Evolutionary conservation across 2,113 vertebrate species (phyloP), one percentile per base, ranked within the genome.

Genomic region (Petaurus breviceps): DNA sequence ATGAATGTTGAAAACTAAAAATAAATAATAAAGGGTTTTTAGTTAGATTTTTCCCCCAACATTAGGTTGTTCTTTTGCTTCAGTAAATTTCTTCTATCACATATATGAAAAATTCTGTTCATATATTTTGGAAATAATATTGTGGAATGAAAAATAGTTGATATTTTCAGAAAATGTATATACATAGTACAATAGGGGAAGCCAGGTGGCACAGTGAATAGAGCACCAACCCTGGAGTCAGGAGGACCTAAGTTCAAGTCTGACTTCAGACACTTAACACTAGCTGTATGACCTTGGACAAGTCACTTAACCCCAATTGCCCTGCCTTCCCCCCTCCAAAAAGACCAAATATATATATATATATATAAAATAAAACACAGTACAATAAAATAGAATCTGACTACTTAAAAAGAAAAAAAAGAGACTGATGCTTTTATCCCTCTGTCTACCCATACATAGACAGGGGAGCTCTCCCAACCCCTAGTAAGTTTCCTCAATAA

Each of bases 131-230:
- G 92, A 95, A 95, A 96, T 11, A 93, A 24, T 93, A 92, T 91
- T 91, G 61, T 94, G 51, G 92, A 91, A 92, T 89, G 84, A 68
- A 57, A 54, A 94, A 52, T 2, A 0, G 28, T 54, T 94, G n/a
- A 55, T 96, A n/a, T 96, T 90, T 97, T 97, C 90, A 95, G 92
- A 97, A 97, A 77, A 95, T 97, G 77, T 90, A n/a, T 77, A 54
- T 49, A 91, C 26, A 77, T 37, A 91, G 68, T 97, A 92, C 94
- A 49, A 49, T 49, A 49, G 47, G 47, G 47, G 47, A 2, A 49
- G 47, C 47, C 4, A 49, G 47, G 47, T 49, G 47, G 47, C 47
- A 49, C 4, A 49, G 47, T 49, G 47, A 49, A 49, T 49, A 49
- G 47, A 49, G 47, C 47, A 49, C 47, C 4, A 4, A 49, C 47